Base-by-base conservation (phyloP, 2,888 invertebrate genomes). In the Cephus rjabovi region DNA sequence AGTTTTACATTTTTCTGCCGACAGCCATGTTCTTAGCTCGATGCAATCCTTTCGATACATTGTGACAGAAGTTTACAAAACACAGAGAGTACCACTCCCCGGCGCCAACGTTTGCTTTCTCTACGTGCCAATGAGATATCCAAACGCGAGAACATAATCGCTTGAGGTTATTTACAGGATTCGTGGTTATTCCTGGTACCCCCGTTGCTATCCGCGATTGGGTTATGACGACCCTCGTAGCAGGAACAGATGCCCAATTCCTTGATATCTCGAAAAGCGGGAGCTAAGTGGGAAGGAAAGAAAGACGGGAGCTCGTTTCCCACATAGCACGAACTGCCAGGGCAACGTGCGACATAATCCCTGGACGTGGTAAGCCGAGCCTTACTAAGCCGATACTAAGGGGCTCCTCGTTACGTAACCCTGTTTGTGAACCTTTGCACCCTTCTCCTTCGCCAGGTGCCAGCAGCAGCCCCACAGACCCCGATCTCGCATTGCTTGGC, bases 401-500 rank as follows among this genome's bases (percentile, higher is more conserved):
- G 34, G 37, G 9, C 74, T 30, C 37, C 34, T 30, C 74, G 74
- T 40, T 34, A 23, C 74, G 74, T 74, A 34, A 37, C 34, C 35
- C 15, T 74, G 37, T 74, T 34, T 74, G 74, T 2, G 35, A 30
- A 35, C 23, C n/a, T 37, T 31, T 34, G 23, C 40, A 37, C 35
- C 74, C 35, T 37, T 30, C 15, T 23, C 30, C 30, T 23, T 68
- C 75, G 69, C 30, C 75, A 33, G 40, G 40, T 35, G 35, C 75
- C 75, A 69, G 34, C 30, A 12, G 33, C 68, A 68, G 34, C 30
- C 37, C 9, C 56, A 40, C 75, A 31, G 69, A 75, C 75, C 68
- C 71, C 71, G 71, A 33, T 71, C 71, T 71, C 71, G 71, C 31
- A 71, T 71, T 71, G 71, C 71, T 71, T 71, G 71, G 71, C 71